Evolutionary conservation across 1,140 invertebrate genomes (phyloP).

Genomic region (Drosophila lini): DNA sequence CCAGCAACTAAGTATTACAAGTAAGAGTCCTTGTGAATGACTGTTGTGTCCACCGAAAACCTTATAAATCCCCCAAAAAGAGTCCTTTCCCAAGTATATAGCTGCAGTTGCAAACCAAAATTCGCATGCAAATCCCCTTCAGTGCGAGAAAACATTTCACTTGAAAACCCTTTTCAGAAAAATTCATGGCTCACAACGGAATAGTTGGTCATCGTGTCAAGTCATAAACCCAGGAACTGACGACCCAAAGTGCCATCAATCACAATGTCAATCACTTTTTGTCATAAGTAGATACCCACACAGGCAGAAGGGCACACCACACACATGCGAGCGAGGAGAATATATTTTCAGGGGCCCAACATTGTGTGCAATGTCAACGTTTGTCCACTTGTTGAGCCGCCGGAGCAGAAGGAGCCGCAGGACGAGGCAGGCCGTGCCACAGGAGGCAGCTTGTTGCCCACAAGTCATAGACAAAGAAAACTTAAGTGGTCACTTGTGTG

Average conservation of each 20-base stretch:
- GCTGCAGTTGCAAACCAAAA: conserved; percentile 17
- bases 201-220: conserved; percentile 63
- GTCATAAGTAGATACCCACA: conserved; percentile 68
- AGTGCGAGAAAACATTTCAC: conserved; percentile 9
- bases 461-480: conserved; percentile 76
- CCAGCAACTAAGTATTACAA: too few relatives aligned
- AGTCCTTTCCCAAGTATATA: not conserved
- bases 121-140: conserved; percentile 20
- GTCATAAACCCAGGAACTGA: conserved; percentile 62
- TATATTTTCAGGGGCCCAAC: conserved; percentile 54
- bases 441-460: conserved; percentile 36
- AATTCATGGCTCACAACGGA: conserved; percentile 26
- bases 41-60: not conserved
- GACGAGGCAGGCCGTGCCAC: conserved; percentile 24
- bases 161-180: conserved; percentile 31
- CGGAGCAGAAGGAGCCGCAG: conserved; percentile 24
- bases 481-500: conserved; percentile 72
- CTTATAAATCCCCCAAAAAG: not conserved
- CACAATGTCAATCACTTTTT: conserved; percentile 79
- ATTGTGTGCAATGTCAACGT: conserved; percentile 76
- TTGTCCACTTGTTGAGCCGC: conserved; percentile 75
- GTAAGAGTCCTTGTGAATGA: not conserved
- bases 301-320: conserved; percentile 15
- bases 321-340: conserved; percentile 14
- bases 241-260: conserved; percentile 72